phyloP scores from a whole-genome alignment of 2,797 vertebrate genomes.

The Clarias platycephalus region DNA sequence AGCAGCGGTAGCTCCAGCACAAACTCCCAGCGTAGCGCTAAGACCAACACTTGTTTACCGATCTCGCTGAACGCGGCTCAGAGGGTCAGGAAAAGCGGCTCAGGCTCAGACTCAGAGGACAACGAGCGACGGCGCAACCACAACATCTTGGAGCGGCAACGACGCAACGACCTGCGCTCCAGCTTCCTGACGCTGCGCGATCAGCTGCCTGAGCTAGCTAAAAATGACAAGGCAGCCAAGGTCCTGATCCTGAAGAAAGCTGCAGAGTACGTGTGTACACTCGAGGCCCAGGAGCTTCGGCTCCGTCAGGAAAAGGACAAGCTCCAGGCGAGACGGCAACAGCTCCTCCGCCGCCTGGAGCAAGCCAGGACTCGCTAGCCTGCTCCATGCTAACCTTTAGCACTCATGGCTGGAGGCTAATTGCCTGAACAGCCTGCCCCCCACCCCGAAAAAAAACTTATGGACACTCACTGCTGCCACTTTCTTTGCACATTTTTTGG shows the following conservation, averaged over 20 bases:
- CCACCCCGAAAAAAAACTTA: slow-evolving; percentile 33
- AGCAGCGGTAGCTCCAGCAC: slow-evolving; percentile 57
- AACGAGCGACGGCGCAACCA: slow-evolving; percentile 95
- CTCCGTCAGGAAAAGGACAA: slow-evolving; percentile 90
- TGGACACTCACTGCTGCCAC: slow-evolving; percentile 95
- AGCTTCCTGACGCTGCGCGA: slow-evolving; percentile 95
- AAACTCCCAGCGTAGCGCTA: slow-evolving; percentile 53
- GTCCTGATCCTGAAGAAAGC: slow-evolving; percentile 98
- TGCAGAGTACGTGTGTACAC: slow-evolving; percentile 88
- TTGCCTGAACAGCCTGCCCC: slow-evolving; percentile 41
- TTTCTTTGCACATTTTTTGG: slow-evolving; percentile 99
- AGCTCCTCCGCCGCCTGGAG: slow-evolving; percentile 88
- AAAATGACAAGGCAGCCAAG: slow-evolving; percentile 96
- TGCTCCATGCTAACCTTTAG: slow-evolving; percentile 26
- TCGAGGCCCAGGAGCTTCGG: slow-evolving; percentile 85
- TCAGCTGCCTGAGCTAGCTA: slow-evolving; percentile 93
- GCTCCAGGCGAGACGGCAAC: slow-evolving; percentile 84
- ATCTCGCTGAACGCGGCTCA: slow-evolving; percentile 55
- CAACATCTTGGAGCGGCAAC: slow-evolving; percentile 96
- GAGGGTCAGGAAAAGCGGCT: slow-evolving; percentile 76
- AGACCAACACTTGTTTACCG: slow-evolving; percentile 52
- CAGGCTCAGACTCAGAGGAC: slow-evolving; percentile 93
- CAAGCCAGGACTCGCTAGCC: slow-evolving; percentile 91
- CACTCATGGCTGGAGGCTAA: slow-evolving; percentile 8
- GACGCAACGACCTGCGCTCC: slow-evolving; percentile 94